Evolutionary conservation across 2,797 vertebrate genomes (phyloP).

Genomic region (Octomys mimax): DNA sequence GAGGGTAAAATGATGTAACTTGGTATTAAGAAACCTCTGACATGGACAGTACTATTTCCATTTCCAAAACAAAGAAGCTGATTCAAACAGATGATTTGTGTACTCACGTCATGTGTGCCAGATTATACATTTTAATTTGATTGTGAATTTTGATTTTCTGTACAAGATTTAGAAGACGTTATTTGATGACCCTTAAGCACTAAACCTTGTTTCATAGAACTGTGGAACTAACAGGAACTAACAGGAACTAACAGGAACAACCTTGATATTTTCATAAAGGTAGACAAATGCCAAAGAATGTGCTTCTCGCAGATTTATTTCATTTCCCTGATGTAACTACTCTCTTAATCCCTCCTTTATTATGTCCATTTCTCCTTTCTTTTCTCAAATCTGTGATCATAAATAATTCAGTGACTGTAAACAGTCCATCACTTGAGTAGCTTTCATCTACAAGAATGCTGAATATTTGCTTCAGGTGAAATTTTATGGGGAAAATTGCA

Average conservation of each 20-base stretch:
- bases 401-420: slow-evolving; percentile 57
- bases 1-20: neutral
- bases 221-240: neutral
- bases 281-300: slow-evolving; percentile 39
- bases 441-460: slow-evolving; percentile 53
- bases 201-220: neutral
- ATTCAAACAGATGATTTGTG: neutral
- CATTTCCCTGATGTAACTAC: slow-evolving; percentile 17
- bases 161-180: neutral
- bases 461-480: slow-evolving; percentile 45
- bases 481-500: neutral
- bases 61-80: slow-evolving; percentile 18
- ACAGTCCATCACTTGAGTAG: slow-evolving; percentile 44
- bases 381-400: slow-evolving; percentile 33
- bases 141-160: neutral
- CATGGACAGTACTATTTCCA: neutral
- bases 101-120: neutral
- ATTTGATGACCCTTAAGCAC: neutral
- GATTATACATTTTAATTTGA: slow-evolving; percentile 12
- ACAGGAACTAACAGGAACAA: neutral
- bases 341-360: slow-evolving; percentile 46
- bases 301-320: slow-evolving; percentile 36
- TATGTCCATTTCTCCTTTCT: neutral
- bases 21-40: neutral
- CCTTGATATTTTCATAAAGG: slow-evolving; percentile 19